These are phyloP conservation scores for Mongoloraphidia duomilia DNA, from an alignment of 2,888 invertebrate species.

Conservation along the genomic window DNA sequence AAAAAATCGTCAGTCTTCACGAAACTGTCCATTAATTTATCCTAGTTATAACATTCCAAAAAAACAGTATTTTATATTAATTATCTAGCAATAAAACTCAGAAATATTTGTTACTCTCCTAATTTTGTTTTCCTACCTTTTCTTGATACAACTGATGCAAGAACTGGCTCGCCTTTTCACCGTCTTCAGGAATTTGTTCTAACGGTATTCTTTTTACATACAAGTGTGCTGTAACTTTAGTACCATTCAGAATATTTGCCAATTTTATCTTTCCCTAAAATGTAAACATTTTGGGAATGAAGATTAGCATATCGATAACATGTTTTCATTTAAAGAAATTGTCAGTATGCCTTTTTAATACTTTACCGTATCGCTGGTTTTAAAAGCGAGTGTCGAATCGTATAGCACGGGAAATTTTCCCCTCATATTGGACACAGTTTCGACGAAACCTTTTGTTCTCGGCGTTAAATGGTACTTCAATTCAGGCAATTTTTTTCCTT, in stretches of 20 bases:
- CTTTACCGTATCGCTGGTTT: conserved; percentile 30
- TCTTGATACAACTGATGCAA: conserved; percentile 59
- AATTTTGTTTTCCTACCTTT: conserved; percentile 40
- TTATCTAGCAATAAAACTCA: conserved; percentile 3
- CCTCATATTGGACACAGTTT: conserved; percentile 61
- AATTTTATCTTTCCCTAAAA: conserved; percentile 49
- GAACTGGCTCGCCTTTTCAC: conserved; percentile 57
- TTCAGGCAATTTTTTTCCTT: conserved; percentile 61
- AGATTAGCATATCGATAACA: no score
- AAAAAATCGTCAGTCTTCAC: conserved; percentile 24
- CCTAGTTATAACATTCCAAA: conserved; percentile 14
- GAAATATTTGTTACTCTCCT: conserved; percentile 6
- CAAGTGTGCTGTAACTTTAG: conserved; percentile 51
- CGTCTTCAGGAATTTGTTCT: conserved; percentile 57
- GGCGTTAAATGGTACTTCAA: conserved; percentile 80
- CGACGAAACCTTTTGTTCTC: conserved; percentile 76
- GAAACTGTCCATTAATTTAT: conserved; percentile 23
- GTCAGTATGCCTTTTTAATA: conserved; percentile 21
- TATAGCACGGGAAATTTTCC: conserved; percentile 63
- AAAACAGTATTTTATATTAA: conserved; percentile 10
- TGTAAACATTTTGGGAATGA: conserved; percentile 10
- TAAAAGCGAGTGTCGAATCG: conserved; percentile 59
- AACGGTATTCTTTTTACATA: conserved; percentile 64
- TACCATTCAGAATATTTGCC: conserved; percentile 53
- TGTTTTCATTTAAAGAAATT: no score